Percentiles rank a stretch among this genome's conserved stretches.
Conservation (phyloP, 2,113 vertebrate genomes). For the Crotalus viridis region DNA sequence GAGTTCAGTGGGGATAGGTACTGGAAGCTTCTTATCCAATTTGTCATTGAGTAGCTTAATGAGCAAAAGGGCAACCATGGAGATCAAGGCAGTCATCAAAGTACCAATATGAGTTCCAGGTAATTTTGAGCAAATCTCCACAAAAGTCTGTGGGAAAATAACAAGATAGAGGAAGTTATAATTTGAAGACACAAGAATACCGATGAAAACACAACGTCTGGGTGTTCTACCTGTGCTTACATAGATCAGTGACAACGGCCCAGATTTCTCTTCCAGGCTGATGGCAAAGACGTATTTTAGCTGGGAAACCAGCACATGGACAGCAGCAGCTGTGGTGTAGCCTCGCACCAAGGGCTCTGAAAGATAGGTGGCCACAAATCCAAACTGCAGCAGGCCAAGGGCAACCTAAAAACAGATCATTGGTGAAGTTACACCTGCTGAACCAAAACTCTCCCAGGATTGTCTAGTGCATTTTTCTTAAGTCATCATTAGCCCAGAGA, state of each 20-base stretch:
- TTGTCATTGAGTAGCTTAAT: slow-evolving; percentile 84
- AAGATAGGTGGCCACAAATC: slow-evolving; percentile 94
- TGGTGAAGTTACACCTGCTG: not conserved
- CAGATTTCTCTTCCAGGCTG: slow-evolving; percentile 65
- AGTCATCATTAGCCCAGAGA: not conserved
- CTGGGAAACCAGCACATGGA: slow-evolving; percentile 91
- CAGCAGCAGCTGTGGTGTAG: slow-evolving; percentile 87
- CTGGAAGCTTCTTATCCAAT: slow-evolving; percentile 72
- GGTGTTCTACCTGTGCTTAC: slow-evolving; percentile 71
- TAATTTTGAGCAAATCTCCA: slow-evolving; percentile 78
- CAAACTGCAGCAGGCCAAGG: slow-evolving; percentile 87
- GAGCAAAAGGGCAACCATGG: slow-evolving; percentile 75
- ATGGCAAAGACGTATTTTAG: slow-evolving; percentile 91
- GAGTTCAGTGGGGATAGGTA: slow-evolving; percentile 89
- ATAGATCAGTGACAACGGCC: slow-evolving; percentile 81
- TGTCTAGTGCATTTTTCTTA: not conserved
- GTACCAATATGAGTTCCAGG: slow-evolving; percentile 73
- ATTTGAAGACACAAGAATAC: not conserved
- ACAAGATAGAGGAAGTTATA: not conserved
- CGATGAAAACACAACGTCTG: not conserved
- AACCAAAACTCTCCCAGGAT: not conserved
- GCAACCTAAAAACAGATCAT: slow-evolving; percentile 72
- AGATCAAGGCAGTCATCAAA: slow-evolving; percentile 77
- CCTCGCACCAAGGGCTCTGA: slow-evolving; percentile 90
- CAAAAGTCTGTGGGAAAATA: slow-evolving; percentile 70